Percentiles rank a stretch among this genome's conserved stretches.
Evolutionary conservation across 1,140 invertebrate species (phyloP).

Genomic region (Asobara japonica): DNA sequence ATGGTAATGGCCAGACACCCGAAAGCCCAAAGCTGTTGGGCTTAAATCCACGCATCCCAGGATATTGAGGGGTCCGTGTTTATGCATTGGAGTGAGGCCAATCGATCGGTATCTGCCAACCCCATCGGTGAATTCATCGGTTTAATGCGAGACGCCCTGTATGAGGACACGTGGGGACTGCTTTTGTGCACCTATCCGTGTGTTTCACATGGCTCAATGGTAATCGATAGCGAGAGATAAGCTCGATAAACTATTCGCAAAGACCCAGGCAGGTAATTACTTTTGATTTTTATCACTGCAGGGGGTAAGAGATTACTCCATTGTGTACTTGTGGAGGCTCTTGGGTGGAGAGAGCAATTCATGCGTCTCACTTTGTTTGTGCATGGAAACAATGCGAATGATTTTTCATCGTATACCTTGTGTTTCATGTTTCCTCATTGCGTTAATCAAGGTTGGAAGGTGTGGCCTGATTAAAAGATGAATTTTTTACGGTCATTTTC

Average conservation of each 20-base stretch:
- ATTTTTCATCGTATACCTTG: no score
- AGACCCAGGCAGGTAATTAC: slow-evolving; percentile 1
- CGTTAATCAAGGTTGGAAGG: no score
- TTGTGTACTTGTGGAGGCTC: background rate
- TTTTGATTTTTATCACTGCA: slow-evolving; percentile 13
- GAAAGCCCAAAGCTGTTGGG: slow-evolving; percentile 5
- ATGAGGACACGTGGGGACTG: background rate
- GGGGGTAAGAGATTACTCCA: background rate
- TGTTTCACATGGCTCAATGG: slow-evolving; percentile 14
- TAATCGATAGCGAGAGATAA: slow-evolving; percentile 32
- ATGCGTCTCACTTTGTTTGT: background rate
- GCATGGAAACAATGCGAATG: background rate
- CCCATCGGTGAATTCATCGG: slow-evolving; percentile 28
- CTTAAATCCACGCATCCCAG: slow-evolving; percentile 21
- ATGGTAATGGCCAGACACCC: slow-evolving; percentile 4
- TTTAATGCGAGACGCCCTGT: slow-evolving; percentile 23
- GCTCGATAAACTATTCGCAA: slow-evolving; percentile 20
- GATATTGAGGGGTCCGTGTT: background rate
- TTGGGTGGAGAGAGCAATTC: background rate
- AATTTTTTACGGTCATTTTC: no score
- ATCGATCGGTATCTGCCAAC: slow-evolving; percentile 22
- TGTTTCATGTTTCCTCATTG: no score
- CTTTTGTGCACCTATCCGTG: slow-evolving; percentile 18
- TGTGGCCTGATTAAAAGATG: no score
- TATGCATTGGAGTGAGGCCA: slow-evolving; percentile 1